These are phyloP conservation scores for Limnephilus rhombicus DNA, from an alignment of 2,888 invertebrate genomes.

Conservation along the genomic window DNA sequence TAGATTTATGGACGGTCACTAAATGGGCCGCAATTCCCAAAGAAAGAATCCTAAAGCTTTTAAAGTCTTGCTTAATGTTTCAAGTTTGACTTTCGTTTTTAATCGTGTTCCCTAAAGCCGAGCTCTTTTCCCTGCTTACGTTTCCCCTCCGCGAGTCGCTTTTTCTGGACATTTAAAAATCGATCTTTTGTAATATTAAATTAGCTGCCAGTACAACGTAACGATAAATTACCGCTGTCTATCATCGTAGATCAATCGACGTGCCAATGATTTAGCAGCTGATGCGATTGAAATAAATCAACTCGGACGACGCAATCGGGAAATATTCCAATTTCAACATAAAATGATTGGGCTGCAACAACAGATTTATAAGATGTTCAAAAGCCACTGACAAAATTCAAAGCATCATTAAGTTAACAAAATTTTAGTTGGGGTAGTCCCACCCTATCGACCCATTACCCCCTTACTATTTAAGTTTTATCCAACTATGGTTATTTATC, in stretches of 20 bases:
- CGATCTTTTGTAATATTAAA: constrained; percentile 39
- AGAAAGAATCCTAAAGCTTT: neutral
- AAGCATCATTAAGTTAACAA: too few species aligned
- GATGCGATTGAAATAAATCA: constrained; percentile 36
- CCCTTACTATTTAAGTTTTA: too few species aligned
- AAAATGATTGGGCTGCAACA: neutral
- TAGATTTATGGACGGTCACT: neutral
- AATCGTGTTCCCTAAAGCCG: neutral
- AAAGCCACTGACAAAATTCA: too few species aligned
- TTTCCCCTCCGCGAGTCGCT: neutral
- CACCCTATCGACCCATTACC: neutral
- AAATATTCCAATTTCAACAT: constrained; percentile 25
- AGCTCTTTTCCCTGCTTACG: neutral
- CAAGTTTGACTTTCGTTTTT: constrained; percentile 13
- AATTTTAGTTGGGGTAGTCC: neutral
- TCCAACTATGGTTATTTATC: too few species aligned
- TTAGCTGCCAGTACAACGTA: constrained; percentile 39
- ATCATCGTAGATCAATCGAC: constrained; percentile 32
- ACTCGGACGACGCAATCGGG: neutral
- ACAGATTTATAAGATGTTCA: neutral
- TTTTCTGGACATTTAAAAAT: neutral
- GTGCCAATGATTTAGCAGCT: constrained; percentile 45
- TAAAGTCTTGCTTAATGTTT: constrained; percentile 11
- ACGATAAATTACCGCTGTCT: constrained; percentile 41
- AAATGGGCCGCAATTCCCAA: constrained; percentile 2